These are phyloP conservation scores for Hippocampus mohnikei DNA, from an alignment of 2,113 vertebrate species.

Conservation along the genomic window DNA sequence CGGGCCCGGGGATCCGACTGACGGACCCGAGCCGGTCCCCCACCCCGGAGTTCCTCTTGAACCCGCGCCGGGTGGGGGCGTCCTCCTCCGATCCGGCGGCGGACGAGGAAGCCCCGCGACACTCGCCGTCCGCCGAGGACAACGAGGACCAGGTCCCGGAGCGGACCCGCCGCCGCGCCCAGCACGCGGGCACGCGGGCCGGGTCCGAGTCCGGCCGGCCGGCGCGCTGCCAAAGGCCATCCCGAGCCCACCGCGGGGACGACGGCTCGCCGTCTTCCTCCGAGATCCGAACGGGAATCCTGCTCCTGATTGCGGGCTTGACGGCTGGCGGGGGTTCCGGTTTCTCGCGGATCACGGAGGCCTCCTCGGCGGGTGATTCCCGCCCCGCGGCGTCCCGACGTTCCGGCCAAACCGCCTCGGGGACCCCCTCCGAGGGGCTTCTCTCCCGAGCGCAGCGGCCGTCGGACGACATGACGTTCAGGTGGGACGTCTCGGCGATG, in stretches of 20 bases:
- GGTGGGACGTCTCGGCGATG: slow-evolving; percentile 90
- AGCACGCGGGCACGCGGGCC: slow-evolving; percentile 80
- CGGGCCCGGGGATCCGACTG: slow-evolving; percentile 87
- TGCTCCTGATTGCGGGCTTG: slow-evolving; percentile 71
- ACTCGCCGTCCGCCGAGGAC: slow-evolving; percentile 83
- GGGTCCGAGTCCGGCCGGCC: slow-evolving; percentile 74
- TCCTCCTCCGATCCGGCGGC: slow-evolving; percentile 90
- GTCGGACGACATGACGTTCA: slow-evolving; percentile 90
- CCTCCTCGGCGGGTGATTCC: slow-evolving; percentile 24
- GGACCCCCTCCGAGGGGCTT: slow-evolving; percentile 28
- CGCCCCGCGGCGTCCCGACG: slow-evolving; percentile 25
- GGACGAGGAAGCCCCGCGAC: slow-evolving; percentile 76
- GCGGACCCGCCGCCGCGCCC: slow-evolving; percentile 77
- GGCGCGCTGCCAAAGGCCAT: slow-evolving; percentile 71
- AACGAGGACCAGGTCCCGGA: slow-evolving; percentile 83
- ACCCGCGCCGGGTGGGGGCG: slow-evolving; percentile 79
- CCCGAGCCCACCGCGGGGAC: slow-evolving; percentile 67
- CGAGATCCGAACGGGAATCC: slow-evolving; percentile 85
- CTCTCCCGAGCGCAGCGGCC: slow-evolving; percentile 64
- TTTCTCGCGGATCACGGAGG: background rate
- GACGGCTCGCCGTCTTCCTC: slow-evolving; percentile 87
- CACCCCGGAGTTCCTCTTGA: slow-evolving; percentile 66
- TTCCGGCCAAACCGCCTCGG: slow-evolving; percentile 41
- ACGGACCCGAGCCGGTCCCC: slow-evolving; percentile 58
- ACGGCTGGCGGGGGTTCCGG: slow-evolving; percentile 6